Evolutionary conservation across 2,113 vertebrate genomes (phyloP).

Genomic region (Camelus bactrianus): DNA sequence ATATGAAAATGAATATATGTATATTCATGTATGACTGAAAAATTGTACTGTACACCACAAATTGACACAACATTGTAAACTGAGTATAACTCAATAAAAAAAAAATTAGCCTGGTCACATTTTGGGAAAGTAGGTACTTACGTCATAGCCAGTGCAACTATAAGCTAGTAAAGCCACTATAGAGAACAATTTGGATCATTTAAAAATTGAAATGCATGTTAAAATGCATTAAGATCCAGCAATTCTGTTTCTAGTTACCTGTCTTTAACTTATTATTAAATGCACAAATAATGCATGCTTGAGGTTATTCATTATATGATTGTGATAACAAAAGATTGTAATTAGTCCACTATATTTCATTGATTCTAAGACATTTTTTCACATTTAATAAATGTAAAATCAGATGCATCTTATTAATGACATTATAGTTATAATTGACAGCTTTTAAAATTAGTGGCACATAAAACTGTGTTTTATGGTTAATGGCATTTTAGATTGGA

Average conservation of each 20-base stretch:
- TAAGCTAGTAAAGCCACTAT: not conserved
- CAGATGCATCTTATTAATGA: not conserved
- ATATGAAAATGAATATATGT: no score
- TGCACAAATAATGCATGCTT: not conserved
- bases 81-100: not conserved
- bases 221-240: no score
- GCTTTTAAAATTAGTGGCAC: not conserved
- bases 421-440: not conserved
- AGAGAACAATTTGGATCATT: not conserved
- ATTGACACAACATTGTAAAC: no score
- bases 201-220: not conserved
- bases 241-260: not conserved
- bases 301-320: not conserved
- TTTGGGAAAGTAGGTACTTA: not conserved
- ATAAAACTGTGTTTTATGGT: constrained; percentile 27
- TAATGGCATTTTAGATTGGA: not conserved
- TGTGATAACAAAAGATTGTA: not conserved
- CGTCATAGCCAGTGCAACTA: not conserved
- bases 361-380: constrained; percentile 3
- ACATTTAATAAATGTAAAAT: constrained; percentile 58
- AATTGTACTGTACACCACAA: no score
- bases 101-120: not conserved
- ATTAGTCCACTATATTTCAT: not conserved
- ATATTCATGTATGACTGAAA: no score
- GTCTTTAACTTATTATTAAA: not conserved